Percentiles rank a stretch among this genome's conserved stretches.
Evolutionary conservation across 1,140 invertebrate genomes (phyloP).

Genomic region (Polyergus mexicanus): DNA sequence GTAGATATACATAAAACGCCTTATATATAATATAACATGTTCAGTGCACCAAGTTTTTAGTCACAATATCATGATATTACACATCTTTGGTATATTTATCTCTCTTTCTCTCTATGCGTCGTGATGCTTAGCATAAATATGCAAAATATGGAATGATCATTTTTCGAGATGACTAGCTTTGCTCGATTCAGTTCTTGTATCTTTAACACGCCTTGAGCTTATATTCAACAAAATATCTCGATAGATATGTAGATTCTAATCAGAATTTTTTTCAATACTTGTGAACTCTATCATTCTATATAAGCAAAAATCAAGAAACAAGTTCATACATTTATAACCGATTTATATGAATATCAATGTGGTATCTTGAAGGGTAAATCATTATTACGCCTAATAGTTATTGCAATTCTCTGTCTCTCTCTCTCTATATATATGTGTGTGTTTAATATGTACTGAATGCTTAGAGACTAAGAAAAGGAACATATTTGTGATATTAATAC

Average conservation of each 20-base stretch:
- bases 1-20: constrained; percentile 35
- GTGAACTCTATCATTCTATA: constrained; percentile 14
- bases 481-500: constrained; percentile 4
- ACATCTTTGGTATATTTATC: constrained; percentile 16
- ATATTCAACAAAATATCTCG: neutral
- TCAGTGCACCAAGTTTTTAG: constrained; percentile 36
- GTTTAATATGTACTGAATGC: constrained; percentile 32
- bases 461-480: constrained; percentile 56
- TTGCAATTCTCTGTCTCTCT: constrained; percentile 14
- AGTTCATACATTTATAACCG: constrained; percentile 28
- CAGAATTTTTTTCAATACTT: neutral
- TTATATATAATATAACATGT: constrained; percentile 17
- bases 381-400: constrained; percentile 55
- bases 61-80: constrained; percentile 6
- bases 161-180: constrained; percentile 28
- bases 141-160: constrained; percentile 17
- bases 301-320: neutral
- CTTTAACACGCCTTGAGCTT: neutral
- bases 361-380: constrained; percentile 45
- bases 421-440: neutral
- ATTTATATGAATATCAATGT: constrained; percentile 45
- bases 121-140: neutral
- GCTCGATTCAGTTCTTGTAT: constrained; percentile 8
- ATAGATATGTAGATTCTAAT: constrained; percentile 13
- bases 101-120: neutral